These are phyloP conservation scores for Melangyna quadrimaculata DNA, from an alignment of 2,888 invertebrate species.

Conservation along the genomic window DNA sequence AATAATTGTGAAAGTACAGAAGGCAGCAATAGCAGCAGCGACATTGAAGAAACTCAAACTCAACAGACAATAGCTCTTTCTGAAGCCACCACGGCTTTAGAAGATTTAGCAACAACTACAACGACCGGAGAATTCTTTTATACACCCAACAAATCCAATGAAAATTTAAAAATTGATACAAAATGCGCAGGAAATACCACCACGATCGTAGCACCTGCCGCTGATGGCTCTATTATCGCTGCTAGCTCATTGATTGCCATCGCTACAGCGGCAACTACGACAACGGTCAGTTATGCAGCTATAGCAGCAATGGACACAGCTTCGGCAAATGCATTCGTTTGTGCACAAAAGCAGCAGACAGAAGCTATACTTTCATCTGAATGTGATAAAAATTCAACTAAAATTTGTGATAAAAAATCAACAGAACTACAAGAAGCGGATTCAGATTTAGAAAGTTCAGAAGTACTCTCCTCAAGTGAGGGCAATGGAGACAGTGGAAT, in stretches of 20 bases:
- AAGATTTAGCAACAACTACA: conserved; percentile 11
- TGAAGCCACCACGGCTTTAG: conserved; percentile 2
- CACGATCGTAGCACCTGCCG: conserved; percentile 16
- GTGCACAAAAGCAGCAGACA: conserved; percentile 50
- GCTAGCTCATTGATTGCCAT: conserved; percentile 34
- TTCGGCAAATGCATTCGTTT: conserved; percentile 59
- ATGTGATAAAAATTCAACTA: conserved; percentile 58
- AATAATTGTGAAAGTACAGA: conserved; percentile 64
- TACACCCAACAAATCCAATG: conserved; percentile 63
- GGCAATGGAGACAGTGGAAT: conserved; percentile 74
- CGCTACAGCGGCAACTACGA: not conserved
- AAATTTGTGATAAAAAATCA: conserved; percentile 63
- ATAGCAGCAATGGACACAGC: conserved; percentile 56
- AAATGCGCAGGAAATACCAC: conserved; percentile 42
- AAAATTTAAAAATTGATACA: conserved; percentile 70
- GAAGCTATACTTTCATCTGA: conserved; percentile 10
- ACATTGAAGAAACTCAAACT: conserved; percentile 46
- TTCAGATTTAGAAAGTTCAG: conserved; percentile 55
- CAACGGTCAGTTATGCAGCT: conserved; percentile 53
- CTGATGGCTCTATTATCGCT: not conserved
- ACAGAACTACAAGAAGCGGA: conserved; percentile 58
- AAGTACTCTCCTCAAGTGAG: conserved; percentile 26
- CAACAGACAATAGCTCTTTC: conserved; percentile 33
- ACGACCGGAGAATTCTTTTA: conserved; percentile 44
- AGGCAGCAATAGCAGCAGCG: conserved; percentile 62